Conservation (phyloP, 2,888 invertebrate species). For the Lamellibrachia satsuma region DNA sequence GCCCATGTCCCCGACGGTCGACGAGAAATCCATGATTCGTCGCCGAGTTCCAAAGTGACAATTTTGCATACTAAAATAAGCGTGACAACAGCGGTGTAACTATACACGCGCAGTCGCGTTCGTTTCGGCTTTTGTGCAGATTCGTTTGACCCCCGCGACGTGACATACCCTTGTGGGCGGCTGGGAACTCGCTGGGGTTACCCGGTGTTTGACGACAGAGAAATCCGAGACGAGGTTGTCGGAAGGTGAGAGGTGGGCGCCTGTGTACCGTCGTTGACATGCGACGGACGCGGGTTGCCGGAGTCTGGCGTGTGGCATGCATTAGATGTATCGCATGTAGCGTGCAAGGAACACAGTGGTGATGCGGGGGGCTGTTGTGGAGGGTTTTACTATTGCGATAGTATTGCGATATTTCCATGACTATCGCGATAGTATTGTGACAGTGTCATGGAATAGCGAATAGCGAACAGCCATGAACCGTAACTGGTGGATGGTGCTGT, state of each 20-base stretch:
- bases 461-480: too few relatives aligned
- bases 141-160: slow-evolving; percentile 18
- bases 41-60: slow-evolving; percentile 24
- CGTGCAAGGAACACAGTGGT: too few relatives aligned
- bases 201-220: neutral
- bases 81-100: slow-evolving; percentile 20
- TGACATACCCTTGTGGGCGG: neutral
- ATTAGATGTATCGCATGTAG: neutral
- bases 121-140: slow-evolving; percentile 13
- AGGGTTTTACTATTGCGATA: too few relatives aligned
- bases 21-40: neutral
- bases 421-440: too few relatives aligned
- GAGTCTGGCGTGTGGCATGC: neutral
- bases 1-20: neutral
- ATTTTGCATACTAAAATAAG: slow-evolving; percentile 23
- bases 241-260: neutral
- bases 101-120: neutral
- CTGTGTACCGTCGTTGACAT: neutral
- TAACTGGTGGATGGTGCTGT: too few relatives aligned
- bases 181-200: neutral
- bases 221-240: slow-evolving; percentile 20
- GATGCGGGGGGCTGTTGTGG: too few relatives aligned
- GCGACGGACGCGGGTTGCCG: neutral
- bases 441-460: too few relatives aligned
- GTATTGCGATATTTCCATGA: too few relatives aligned